Percentiles rank a stretch among this genome's conserved stretches.
Evolutionary conservation across 2,797 vertebrate genomes (phyloP).

Genomic region (Triplophysa bombifrons): DNA sequence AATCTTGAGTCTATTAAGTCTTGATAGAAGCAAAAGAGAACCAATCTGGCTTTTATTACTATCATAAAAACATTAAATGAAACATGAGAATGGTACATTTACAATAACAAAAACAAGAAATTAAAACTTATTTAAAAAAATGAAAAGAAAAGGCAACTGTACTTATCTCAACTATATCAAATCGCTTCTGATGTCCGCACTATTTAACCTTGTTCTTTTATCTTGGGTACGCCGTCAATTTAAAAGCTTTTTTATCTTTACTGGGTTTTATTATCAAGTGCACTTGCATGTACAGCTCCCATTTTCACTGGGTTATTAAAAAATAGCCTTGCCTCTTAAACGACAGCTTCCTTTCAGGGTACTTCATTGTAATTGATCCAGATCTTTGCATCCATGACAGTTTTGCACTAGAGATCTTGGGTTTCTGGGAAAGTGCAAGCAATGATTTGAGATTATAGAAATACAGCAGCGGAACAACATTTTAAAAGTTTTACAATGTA

Average conservation of each 20-base stretch:
- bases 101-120: too few species aligned
- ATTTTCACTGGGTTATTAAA: neutral
- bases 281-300: neutral
- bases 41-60: too few species aligned
- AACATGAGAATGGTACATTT: too few species aligned
- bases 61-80: too few species aligned
- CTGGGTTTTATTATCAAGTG: slow-evolving; percentile 7
- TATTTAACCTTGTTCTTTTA: neutral
- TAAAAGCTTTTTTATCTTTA: neutral
- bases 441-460: slow-evolving; percentile 15
- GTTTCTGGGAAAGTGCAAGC: slow-evolving; percentile 77
- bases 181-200: neutral
- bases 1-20: too few species aligned
- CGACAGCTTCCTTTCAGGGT: slow-evolving; percentile 67
- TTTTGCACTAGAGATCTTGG: slow-evolving; percentile 66
- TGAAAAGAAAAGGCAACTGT: too few species aligned
- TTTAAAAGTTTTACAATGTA: slow-evolving; percentile 11
- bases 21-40: too few species aligned
- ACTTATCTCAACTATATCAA: neutral
- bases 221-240: neutral
- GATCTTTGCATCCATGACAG: slow-evolving; percentile 73
- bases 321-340: slow-evolving; percentile 75
- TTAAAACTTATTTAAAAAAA: too few species aligned
- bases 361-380: slow-evolving; percentile 72
- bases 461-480: neutral